Conservation (phyloP, 2,113 vertebrate genomes). For the Solenodon paradoxus region DNA sequence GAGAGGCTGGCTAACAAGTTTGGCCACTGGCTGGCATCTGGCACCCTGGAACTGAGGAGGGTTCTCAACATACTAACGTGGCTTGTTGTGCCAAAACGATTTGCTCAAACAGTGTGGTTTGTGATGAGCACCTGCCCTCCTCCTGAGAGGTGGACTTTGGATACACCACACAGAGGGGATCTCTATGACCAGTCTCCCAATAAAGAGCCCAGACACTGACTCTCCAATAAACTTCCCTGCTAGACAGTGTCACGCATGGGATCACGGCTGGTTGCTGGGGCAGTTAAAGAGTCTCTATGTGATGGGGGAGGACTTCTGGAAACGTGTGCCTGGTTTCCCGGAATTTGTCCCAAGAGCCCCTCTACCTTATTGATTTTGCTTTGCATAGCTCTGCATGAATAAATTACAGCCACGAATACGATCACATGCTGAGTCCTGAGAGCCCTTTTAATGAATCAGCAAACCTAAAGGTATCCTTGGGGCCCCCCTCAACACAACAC, state of each 20-base stretch:
- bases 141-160: not conserved
- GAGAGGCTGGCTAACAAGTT: not conserved
- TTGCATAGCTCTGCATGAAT: too few species aligned
- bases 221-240: not conserved
- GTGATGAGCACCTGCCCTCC: not conserved
- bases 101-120: not conserved
- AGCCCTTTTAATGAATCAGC: not conserved
- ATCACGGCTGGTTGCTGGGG: not conserved
- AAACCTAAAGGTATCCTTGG: too few species aligned
- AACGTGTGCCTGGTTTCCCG: rapidly evolving
- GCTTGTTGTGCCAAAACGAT: not conserved
- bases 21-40: not conserved
- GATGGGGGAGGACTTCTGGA: rapidly evolving
- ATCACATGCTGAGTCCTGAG: not conserved
- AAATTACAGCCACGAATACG: rapidly evolving
- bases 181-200: not conserved
- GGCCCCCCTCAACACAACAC: not conserved
- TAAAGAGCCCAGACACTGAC: not conserved
- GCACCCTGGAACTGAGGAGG: not conserved
- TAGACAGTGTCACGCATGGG: rapidly evolving
- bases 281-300: rapidly evolving
- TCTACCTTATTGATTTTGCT: not conserved
- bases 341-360: rapidly evolving
- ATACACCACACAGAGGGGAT: rapidly evolving
- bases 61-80: not conserved